Evolutionary conservation across 2,797 vertebrate genomes (phyloP).

Genomic region (Malacoraja senta): DNA sequence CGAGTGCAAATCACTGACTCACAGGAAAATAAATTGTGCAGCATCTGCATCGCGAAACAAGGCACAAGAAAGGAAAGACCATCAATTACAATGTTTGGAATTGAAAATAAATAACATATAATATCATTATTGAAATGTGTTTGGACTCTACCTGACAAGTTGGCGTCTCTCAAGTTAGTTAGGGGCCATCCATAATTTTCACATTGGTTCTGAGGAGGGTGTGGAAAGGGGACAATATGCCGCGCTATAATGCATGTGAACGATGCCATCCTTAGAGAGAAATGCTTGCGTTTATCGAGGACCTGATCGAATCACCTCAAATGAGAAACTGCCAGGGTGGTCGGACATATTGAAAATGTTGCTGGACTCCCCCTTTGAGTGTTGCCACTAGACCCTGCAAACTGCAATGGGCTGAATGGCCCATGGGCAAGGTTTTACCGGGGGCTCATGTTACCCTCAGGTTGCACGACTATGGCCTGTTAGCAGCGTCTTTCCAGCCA

Average conservation of each 20-base stretch:
- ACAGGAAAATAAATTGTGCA: not conserved
- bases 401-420: not conserved
- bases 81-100: not conserved
- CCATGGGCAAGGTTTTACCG: not conserved
- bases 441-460: not conserved
- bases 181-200: not conserved
- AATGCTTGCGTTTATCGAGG: not conserved
- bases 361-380: not conserved
- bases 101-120: slow-evolving; percentile 23
- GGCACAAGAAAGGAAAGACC: not conserved
- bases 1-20: slow-evolving; percentile 8
- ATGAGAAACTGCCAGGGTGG: not conserved
- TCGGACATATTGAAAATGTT: not conserved
- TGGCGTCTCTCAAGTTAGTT: slow-evolving; percentile 15
- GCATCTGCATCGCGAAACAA: not conserved
- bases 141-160: slow-evolving; percentile 17
- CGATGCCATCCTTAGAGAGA: not conserved
- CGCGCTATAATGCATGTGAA: not conserved
- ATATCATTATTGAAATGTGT: not conserved
- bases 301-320: not conserved
- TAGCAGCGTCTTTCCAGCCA: not conserved
- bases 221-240: no score
- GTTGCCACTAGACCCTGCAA: not conserved
- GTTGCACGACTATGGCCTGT: not conserved
- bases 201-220: not conserved